Percentiles rank a stretch among this genome's conserved stretches.
Evolutionary conservation across 2,888 invertebrate species (phyloP).

Genomic region (Timandra comae): DNA sequence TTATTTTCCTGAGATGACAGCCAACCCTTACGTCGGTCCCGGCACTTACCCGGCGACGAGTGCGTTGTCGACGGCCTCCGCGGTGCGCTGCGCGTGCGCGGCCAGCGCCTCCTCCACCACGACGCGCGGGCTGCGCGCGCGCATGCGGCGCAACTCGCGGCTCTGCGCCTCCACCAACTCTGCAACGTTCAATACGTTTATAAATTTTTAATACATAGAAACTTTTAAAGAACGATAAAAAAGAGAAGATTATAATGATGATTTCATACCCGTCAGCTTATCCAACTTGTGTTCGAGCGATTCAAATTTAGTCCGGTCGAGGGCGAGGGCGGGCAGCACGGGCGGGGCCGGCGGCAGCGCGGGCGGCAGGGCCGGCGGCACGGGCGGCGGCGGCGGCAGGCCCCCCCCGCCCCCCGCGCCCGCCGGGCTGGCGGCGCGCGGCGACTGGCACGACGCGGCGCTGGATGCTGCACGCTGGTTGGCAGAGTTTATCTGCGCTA

Average conservation of each 20-base stretch:
- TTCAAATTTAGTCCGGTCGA: slow-evolving; percentile 18
- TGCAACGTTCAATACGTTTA: slow-evolving; percentile 27
- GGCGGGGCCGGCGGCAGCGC: slow-evolving; percentile 12
- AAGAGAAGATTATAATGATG: too few relatives aligned
- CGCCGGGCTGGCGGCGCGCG: slow-evolving; percentile 48
- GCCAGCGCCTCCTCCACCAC: slow-evolving; percentile 36
- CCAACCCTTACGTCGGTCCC: too few relatives aligned
- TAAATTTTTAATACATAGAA: too few relatives aligned
- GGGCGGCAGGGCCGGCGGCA: slow-evolving; percentile 25
- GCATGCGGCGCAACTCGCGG: slow-evolving; percentile 60
- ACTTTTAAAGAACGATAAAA: too few relatives aligned
- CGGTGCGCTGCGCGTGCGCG: slow-evolving; percentile 43
- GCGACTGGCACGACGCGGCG: too few relatives aligned
- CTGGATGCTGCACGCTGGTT: slow-evolving; percentile 60
- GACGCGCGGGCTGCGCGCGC: slow-evolving; percentile 37
- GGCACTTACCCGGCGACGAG: slow-evolving; percentile 44
- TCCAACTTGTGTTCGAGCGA: slow-evolving; percentile 41
- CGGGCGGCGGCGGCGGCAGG: slow-evolving; percentile 38
- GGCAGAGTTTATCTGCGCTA: slow-evolving; percentile 63
- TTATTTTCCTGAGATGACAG: too few relatives aligned
- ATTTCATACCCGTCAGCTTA: slow-evolving; percentile 55
- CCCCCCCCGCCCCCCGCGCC: too few relatives aligned
- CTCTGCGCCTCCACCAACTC: slow-evolving; percentile 67
- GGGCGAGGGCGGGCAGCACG: slow-evolving; percentile 4
- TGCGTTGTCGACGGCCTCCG: slow-evolving; percentile 47